Percentiles rank a stretch among this genome's conserved stretches.
Conservation (phyloP, 2,113 vertebrate genomes). For the Thymallus thymallus region DNA sequence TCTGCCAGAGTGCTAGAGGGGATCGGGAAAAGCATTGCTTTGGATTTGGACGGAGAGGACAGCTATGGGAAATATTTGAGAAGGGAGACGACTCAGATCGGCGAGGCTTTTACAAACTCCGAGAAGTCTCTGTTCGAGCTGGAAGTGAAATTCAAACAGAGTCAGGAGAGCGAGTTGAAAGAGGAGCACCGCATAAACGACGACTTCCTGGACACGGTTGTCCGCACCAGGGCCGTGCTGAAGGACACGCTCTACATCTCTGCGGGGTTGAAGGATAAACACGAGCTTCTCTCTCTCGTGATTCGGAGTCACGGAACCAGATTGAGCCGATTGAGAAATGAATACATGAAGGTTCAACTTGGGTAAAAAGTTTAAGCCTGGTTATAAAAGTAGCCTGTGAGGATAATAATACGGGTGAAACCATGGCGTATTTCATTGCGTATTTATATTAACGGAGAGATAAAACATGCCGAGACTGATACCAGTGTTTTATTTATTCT, state of each 20-base stretch:
- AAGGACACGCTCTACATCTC: slow-evolving; percentile 88
- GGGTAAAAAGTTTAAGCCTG: neutral
- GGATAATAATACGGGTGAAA: no score
- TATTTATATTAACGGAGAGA: neutral
- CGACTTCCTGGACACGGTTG: slow-evolving; percentile 87
- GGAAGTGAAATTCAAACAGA: slow-evolving; percentile 95
- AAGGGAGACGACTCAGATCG: slow-evolving; percentile 88
- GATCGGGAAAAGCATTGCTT: slow-evolving; percentile 90
- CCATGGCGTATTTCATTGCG: no score
- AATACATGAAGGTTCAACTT: slow-evolving; percentile 81
- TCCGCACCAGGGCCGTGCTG: slow-evolving; percentile 85
- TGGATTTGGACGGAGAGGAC: slow-evolving; percentile 94
- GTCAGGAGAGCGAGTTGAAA: slow-evolving; percentile 84
- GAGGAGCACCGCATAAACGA: slow-evolving; percentile 86
- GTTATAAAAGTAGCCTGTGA: no score
- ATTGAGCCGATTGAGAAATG: slow-evolving; percentile 88
- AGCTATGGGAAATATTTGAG: slow-evolving; percentile 91
- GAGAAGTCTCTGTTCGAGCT: slow-evolving; percentile 93
- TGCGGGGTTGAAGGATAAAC: slow-evolving; percentile 87
- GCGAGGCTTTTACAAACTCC: slow-evolving; percentile 91
- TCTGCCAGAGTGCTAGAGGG: slow-evolving; percentile 91
- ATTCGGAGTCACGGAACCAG: slow-evolving; percentile 93
- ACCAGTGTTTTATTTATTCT: no score
- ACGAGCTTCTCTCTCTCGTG: slow-evolving; percentile 91
- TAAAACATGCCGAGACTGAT: no score